Base-by-base conservation (phyloP, 2,113 vertebrate genomes). In the Entomyzon cyanotis region DNA sequence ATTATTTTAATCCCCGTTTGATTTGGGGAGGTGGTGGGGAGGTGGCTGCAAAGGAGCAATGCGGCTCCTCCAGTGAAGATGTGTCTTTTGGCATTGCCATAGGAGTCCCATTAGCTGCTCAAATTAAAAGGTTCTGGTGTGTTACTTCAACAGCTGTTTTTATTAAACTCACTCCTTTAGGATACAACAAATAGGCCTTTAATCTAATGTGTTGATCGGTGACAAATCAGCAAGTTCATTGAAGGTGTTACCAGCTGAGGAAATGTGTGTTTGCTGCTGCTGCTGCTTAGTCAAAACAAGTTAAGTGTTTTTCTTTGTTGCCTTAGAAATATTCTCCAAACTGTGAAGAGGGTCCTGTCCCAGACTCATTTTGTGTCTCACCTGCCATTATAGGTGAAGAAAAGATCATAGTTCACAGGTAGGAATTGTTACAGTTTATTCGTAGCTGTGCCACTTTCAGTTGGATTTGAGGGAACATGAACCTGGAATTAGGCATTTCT, bases 111-210 rank as follows among this genome's bases (percentile, higher is more conserved):
- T 96, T 95, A 94, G 67, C 63, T 93, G 82, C 70, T 95, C 88
- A 93, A 80, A 94, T 90, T 81, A 93, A 95, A 97, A 96, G 47
- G 63, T 90, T 95, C 69, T 94, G 90, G n/a, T 89, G 68, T 94
- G 62, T 83, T 92, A 70, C 80, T 91, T 46, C 59, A 97, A 77
- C 55, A 84, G 55, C 74, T 93, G 64, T 73, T 94, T 84, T 64
- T 69, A 68, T 84, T 94, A 92, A 93, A 90, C 30, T 64, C 59
- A 11, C 70, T 83, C 65, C 37, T 92, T 83, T 70, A 81, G 93
- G 86, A 55, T 87, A 37, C 64, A 96, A 80, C 10, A 74, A 96
- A 69, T 60, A 87, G 76, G 13, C 15, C 85, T 90, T 90, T 94
- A 85, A 90, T 96, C 68, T 97, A 42, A 80, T 91, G 33, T 78